A percentile compares a stretch with the other conserved stretches of the same genome.
Evolutionary conservation across 2,113 vertebrate species (phyloP).

Genomic region (Eretmochelys imbricata): DNA sequence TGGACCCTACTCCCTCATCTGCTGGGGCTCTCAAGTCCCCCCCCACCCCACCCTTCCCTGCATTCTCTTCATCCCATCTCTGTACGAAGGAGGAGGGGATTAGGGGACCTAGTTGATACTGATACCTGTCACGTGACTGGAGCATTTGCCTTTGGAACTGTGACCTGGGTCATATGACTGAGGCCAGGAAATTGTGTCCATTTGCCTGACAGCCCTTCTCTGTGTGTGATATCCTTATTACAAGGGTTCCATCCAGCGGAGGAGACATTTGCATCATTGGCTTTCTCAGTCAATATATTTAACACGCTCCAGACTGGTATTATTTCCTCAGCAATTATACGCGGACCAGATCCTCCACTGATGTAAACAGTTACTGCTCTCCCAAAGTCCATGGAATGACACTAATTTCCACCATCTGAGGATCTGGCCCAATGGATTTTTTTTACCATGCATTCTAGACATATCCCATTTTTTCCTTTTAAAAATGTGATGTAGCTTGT

Average conservation of each 20-base stretch:
- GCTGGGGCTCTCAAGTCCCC: not conserved
- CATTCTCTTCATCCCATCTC: not conserved
- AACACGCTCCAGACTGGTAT: not conserved
- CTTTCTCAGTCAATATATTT: not conserved
- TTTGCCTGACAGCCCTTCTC: not conserved
- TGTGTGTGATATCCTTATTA: fast-evolving
- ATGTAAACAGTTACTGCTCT: not conserved
- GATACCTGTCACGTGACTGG: not conserved
- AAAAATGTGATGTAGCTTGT: not conserved
- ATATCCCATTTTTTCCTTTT: too few relatives aligned
- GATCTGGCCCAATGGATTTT: not conserved
- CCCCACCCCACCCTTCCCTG: not conserved
- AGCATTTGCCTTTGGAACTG: not conserved
- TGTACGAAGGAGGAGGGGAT: not conserved
- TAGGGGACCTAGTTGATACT: not conserved
- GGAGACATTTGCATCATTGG: not conserved
- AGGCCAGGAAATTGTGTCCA: not conserved
- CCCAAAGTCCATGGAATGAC: not conserved
- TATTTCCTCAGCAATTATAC: fast-evolving
- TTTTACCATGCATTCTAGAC: not conserved
- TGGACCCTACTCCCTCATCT: not conserved
- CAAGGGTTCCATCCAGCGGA: not conserved
- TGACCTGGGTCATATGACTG: not conserved
- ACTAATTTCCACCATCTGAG: not conserved
- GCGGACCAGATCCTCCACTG: not conserved